Conservation (phyloP, 2,797 vertebrate species). For the Catharus ustulatus region DNA sequence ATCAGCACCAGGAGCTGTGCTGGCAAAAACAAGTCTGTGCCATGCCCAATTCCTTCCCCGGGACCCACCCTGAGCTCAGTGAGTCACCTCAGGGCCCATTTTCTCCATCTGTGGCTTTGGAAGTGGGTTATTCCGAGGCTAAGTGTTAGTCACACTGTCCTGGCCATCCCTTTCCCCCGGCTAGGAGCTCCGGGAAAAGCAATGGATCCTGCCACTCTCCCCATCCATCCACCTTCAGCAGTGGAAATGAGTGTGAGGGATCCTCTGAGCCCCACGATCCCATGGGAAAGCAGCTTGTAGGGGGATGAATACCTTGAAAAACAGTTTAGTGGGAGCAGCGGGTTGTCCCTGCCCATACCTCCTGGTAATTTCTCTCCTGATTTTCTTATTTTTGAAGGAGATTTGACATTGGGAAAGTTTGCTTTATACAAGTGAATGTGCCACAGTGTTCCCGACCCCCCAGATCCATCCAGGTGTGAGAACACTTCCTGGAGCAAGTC, state of each 20-base stretch:
- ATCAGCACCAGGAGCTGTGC: neutral
- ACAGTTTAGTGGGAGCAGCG: neutral
- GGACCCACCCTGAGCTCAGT: neutral
- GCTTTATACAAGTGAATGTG: neutral
- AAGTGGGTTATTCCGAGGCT: neutral
- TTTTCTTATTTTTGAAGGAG: neutral
- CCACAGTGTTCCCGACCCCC: rapidly evolving
- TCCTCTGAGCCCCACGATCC: rapidly evolving
- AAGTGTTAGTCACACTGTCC: neutral
- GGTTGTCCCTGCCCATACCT: neutral
- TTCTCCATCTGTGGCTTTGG: neutral
- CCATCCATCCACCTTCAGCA: neutral
- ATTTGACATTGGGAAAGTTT: neutral
- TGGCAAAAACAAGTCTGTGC: neutral
- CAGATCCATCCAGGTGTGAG: neutral
- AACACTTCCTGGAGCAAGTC: neutral
- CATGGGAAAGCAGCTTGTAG: rapidly evolving
- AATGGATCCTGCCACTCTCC: rapidly evolving
- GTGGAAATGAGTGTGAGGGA: neutral
- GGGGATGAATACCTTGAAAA: neutral
- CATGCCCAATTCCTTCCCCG: rapidly evolving
- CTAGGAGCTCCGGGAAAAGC: rapidly evolving
- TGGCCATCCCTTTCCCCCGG: rapidly evolving
- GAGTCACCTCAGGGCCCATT: conserved; percentile 11
- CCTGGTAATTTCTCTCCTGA: rapidly evolving